Conservation (phyloP, 1,140 invertebrate species). For the Drosophila obscura region DNA sequence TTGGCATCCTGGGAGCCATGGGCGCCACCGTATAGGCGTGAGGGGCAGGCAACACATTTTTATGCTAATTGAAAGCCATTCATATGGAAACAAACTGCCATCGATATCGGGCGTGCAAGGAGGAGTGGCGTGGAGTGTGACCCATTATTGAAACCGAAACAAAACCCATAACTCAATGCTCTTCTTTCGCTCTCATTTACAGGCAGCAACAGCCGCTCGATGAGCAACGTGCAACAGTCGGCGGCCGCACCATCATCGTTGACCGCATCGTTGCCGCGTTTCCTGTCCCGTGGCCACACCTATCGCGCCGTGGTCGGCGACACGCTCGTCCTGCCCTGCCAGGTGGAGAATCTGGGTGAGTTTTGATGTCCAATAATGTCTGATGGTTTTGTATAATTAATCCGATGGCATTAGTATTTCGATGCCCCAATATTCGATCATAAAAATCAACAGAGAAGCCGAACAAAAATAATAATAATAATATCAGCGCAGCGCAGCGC, state of each 20-base stretch:
- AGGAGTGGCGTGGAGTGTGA: background rate
- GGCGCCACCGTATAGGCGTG: constrained; percentile 24
- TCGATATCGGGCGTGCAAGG: constrained; percentile 32
- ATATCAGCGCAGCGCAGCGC: constrained; percentile 22
- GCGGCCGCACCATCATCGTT: constrained; percentile 50
- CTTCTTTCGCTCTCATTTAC: constrained; percentile 17
- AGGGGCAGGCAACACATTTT: constrained; percentile 60
- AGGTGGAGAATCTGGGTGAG: constrained; percentile 91
- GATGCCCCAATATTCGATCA: constrained; percentile 63
- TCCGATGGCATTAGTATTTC: constrained; percentile 54
- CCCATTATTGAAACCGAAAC: no score
- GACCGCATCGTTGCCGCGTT: constrained; percentile 85
- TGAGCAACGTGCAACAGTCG: constrained; percentile 68
- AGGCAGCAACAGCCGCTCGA: constrained; percentile 72
- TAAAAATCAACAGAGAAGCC: constrained; percentile 25
- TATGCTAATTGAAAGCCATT: constrained; percentile 82
- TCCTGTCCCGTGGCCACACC: constrained; percentile 89
- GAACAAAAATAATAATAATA: constrained; percentile 30
- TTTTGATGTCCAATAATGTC: constrained; percentile 12
- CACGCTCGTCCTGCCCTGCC: constrained; percentile 89
- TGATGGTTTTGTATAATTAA: constrained; percentile 61
- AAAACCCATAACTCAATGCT: constrained; percentile 18
- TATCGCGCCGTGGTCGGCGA: constrained; percentile 90
- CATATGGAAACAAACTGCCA: constrained; percentile 68
- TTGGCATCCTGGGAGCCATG: constrained; percentile 54